These are phyloP conservation scores for Nemotelus pantherinus DNA, from an alignment of 2,888 invertebrate genomes.

Conservation along the genomic window DNA sequence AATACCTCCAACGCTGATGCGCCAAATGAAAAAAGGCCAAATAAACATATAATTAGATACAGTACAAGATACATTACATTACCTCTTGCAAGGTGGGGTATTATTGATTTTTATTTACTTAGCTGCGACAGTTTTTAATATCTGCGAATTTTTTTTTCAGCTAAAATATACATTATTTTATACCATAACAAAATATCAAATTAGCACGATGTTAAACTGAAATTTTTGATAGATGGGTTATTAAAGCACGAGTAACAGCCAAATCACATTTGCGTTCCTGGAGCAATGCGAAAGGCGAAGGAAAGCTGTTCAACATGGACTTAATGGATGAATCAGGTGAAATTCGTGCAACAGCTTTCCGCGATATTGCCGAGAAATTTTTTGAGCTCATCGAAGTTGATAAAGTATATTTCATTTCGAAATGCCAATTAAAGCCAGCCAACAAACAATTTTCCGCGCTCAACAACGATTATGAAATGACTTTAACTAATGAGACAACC, in stretches of 20 bases:
- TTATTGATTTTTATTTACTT: too few species aligned
- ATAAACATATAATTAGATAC: too few species aligned
- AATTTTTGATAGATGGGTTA: conserved; percentile 77
- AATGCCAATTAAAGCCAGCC: conserved; percentile 87
- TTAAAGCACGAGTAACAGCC: conserved; percentile 86
- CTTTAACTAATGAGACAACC: conserved; percentile 79
- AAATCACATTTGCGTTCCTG: conserved; percentile 86
- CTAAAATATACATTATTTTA: too few species aligned
- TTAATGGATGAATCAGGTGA: conserved; percentile 94
- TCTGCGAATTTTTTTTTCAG: too few species aligned
- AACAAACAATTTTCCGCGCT: conserved; percentile 87
- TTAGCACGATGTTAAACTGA: too few species aligned
- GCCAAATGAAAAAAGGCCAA: too few species aligned
- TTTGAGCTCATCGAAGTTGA: conserved; percentile 89
- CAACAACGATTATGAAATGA: conserved; percentile 97
- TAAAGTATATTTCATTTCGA: conserved; percentile 87
- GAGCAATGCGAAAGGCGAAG: conserved; percentile 93
- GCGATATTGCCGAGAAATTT: conserved; percentile 86
- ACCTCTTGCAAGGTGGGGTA: too few species aligned
- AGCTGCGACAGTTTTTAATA: too few species aligned
- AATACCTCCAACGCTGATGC: too few species aligned
- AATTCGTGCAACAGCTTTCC: conserved; percentile 91
- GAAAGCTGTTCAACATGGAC: conserved; percentile 92
- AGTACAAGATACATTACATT: too few species aligned
- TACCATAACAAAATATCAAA: too few species aligned